Conservation (phyloP, 2,113 vertebrate species). For the Chaetops frenatus region DNA sequence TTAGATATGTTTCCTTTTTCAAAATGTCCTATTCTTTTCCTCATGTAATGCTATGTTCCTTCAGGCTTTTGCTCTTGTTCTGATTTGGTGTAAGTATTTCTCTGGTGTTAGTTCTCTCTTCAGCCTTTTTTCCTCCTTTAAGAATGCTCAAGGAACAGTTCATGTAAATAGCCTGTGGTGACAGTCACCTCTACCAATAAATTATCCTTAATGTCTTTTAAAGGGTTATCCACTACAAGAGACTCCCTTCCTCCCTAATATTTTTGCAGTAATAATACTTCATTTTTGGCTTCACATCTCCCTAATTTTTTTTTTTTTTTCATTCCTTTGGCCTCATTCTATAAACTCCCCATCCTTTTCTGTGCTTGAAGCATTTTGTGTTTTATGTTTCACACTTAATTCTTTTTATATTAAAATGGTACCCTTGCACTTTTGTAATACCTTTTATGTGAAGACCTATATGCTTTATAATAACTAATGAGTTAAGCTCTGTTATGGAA, state of each 20-base stretch:
- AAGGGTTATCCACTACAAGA: background rate
- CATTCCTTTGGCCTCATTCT: slow-evolving; percentile 5
- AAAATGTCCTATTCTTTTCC: background rate
- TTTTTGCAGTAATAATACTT: background rate
- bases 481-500: background rate
- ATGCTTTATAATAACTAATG: slow-evolving; percentile 1
- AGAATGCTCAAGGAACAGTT: background rate
- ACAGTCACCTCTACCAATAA: background rate
- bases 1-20: background rate
- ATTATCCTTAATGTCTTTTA: background rate
- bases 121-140: background rate
- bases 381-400: slow-evolving; percentile 34
- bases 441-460: background rate
- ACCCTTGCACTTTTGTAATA: background rate
- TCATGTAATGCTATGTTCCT: background rate
- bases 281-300: background rate
- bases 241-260: background rate
- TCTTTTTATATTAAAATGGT: background rate
- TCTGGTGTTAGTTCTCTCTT: background rate
- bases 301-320: slow-evolving; percentile 15
- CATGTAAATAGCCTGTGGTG: background rate
- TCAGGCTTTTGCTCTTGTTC: background rate
- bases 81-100: background rate
- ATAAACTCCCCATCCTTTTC: background rate
- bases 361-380: slow-evolving; percentile 17